Evolutionary conservation across 2,888 invertebrate genomes (phyloP).

Genomic region (Willowsia nigromaculata): DNA sequence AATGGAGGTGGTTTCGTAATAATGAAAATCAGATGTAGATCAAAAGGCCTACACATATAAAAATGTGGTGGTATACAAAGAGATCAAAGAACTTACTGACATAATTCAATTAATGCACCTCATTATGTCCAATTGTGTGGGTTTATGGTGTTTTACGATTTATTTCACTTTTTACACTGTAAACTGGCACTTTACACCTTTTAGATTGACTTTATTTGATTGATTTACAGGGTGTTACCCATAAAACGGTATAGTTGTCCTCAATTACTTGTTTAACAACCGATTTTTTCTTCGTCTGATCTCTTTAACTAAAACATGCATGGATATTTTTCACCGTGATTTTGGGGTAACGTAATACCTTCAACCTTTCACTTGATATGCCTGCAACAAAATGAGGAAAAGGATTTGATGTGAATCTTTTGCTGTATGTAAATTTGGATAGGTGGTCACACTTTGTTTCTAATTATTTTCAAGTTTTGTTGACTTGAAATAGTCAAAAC

Average conservation of each 20-base stretch:
- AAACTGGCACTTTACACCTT: too few relatives aligned
- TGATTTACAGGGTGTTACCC: too few relatives aligned
- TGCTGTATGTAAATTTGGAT: neutral
- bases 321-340: neutral
- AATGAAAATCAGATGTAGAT: neutral
- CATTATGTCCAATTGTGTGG: neutral
- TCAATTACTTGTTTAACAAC: too few relatives aligned
- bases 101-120: too few relatives aligned
- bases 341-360: constrained; percentile 18
- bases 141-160: neutral
- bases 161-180: too few relatives aligned
- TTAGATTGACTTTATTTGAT: too few relatives aligned
- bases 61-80: neutral
- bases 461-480: neutral
- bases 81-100: neutral
- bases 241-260: too few relatives aligned
- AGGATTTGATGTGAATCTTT: neutral
- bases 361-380: neutral
- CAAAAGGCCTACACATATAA: neutral
- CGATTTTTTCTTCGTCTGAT: too few relatives aligned
- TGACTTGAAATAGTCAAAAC: constrained; percentile 49
- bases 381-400: neutral
- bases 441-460: constrained; percentile 14
- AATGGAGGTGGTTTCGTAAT: neutral
- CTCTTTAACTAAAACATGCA: too few relatives aligned